Evolutionary conservation across 1,140 invertebrate species (phyloP).

Genomic region (Globodera rostochiensis): DNA sequence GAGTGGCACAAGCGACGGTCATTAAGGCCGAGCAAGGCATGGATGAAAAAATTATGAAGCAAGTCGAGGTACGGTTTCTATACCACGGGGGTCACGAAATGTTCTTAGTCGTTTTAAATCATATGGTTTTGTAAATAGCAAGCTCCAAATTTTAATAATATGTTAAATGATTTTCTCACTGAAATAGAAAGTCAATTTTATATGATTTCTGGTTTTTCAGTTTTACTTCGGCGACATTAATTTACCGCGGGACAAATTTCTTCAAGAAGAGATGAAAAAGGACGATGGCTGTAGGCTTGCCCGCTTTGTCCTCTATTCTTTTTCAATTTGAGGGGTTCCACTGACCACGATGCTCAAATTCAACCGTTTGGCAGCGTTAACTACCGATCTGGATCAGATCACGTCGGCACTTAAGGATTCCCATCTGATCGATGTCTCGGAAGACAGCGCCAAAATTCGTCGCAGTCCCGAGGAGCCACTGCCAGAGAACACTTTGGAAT

Average conservation of each 20-base stretch:
- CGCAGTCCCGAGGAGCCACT: constrained; percentile 77
- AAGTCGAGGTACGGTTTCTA: constrained; percentile 24
- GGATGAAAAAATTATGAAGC: constrained; percentile 23
- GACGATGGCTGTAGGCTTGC: constrained; percentile 79
- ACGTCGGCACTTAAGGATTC: constrained; percentile 77
- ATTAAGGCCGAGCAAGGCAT: background rate
- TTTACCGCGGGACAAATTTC: constrained; percentile 83
- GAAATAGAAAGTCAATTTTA: too few species aligned
- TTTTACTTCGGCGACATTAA: constrained; percentile 85
- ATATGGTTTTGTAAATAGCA: too few species aligned
- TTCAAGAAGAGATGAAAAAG: constrained; percentile 79
- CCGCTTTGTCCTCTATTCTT: constrained; percentile 9
- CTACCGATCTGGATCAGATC: constrained; percentile 75
- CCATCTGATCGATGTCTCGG: constrained; percentile 78
- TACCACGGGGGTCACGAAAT: too few species aligned
- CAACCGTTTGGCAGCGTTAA: constrained; percentile 79
- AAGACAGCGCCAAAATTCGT: constrained; percentile 80
- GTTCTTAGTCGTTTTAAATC: too few species aligned
- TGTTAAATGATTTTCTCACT: too few species aligned
- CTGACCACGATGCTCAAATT: constrained; percentile 83
- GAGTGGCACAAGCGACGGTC: too few species aligned
- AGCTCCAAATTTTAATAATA: too few species aligned
- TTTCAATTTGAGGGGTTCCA: constrained; percentile 72
- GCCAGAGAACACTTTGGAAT: constrained; percentile 82
- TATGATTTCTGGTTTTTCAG: constrained; percentile 66